Percentiles rank a stretch among this genome's conserved stretches.
Conservation (phyloP, 2,888 invertebrate genomes). For the Lasioglossum pauxillum region DNA sequence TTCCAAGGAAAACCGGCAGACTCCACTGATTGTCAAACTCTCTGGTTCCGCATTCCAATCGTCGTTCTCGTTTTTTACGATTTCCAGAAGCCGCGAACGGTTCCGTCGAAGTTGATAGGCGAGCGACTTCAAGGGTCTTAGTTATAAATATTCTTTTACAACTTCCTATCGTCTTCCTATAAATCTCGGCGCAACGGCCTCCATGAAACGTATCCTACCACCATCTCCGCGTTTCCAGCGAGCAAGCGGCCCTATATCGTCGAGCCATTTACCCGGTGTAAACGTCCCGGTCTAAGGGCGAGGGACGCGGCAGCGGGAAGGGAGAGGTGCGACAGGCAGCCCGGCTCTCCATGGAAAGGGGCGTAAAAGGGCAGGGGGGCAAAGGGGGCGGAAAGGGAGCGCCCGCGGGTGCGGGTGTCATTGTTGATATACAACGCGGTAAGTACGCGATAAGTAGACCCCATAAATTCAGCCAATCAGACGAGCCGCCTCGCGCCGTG, state of each 20-base stretch:
- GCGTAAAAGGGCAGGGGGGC: slow-evolving; percentile 10
- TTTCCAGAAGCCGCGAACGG: slow-evolving; percentile 1
- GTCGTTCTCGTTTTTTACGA: not conserved
- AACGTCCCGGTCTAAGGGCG: slow-evolving; percentile 67
- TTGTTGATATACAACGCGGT: slow-evolving; percentile 84
- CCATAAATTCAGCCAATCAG: slow-evolving; percentile 84
- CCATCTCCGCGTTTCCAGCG: slow-evolving; percentile 52
- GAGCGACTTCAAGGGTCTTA: not conserved
- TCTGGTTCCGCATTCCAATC: not conserved
- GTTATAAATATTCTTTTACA: slow-evolving; percentile 61
- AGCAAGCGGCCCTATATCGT: slow-evolving; percentile 69
- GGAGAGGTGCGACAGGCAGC: slow-evolving; percentile 58
- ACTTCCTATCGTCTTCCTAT: slow-evolving; percentile 59
- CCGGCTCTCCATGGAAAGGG: slow-evolving; percentile 40
- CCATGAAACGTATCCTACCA: slow-evolving; percentile 52
- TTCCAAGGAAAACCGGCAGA: not conserved
- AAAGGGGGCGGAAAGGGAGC: slow-evolving; percentile 60
- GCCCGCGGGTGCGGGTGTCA: slow-evolving; percentile 84
- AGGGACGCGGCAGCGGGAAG: slow-evolving; percentile 37
- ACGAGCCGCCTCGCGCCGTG: slow-evolving; percentile 79
- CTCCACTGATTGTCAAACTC: not conserved
- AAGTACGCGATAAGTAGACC: slow-evolving; percentile 84
- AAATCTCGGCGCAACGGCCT: slow-evolving; percentile 50
- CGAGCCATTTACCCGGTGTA: slow-evolving; percentile 76
- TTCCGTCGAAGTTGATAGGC: slow-evolving; percentile 1